A percentile compares a stretch with the other conserved stretches of the same genome.
Evolutionary conservation across 1,140 invertebrate genomes (phyloP).

Genomic region (Streblospio benedicti): DNA sequence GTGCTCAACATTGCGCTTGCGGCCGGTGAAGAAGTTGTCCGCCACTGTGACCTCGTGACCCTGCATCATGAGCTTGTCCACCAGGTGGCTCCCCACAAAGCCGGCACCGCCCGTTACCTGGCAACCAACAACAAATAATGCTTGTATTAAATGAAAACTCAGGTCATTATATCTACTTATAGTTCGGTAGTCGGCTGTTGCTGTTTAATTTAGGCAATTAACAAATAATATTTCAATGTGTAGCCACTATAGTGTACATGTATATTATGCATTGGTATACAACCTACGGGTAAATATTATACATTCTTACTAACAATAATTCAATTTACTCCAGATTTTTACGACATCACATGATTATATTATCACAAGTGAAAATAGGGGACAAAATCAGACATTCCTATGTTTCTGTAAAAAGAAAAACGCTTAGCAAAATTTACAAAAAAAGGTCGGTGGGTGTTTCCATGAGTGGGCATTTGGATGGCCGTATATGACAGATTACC

Average conservation of each 20-base stretch:
- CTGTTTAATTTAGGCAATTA: conserved; percentile 1
- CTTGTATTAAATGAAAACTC: conserved; percentile 20
- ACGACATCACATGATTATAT: no score
- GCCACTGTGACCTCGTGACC: conserved; percentile 97
- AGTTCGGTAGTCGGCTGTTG: background rate
- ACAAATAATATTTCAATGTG: conserved; percentile 2
- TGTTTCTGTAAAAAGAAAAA: background rate
- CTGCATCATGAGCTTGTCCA: conserved; percentile 86
- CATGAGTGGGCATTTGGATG: background rate
- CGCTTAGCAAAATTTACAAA: background rate
- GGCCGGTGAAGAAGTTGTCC: conserved; percentile 96
- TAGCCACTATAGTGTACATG: background rate
- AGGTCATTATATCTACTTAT: background rate
- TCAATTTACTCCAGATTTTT: no score
- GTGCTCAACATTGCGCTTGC: conserved; percentile 93
- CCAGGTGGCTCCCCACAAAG: conserved; percentile 96
- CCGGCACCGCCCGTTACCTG: conserved; percentile 94
- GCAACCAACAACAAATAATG: conserved; percentile 19
- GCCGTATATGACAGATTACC: background rate
- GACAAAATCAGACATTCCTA: background rate
- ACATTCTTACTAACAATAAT: background rate
- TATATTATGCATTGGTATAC: background rate
- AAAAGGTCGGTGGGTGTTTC: background rate
- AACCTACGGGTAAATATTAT: background rate
- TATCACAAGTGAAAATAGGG: no score